Percentiles rank a stretch among this genome's conserved stretches.
Conservation (phyloP, 2,888 invertebrate genomes). For the Brassicogethes aeneus region DNA sequence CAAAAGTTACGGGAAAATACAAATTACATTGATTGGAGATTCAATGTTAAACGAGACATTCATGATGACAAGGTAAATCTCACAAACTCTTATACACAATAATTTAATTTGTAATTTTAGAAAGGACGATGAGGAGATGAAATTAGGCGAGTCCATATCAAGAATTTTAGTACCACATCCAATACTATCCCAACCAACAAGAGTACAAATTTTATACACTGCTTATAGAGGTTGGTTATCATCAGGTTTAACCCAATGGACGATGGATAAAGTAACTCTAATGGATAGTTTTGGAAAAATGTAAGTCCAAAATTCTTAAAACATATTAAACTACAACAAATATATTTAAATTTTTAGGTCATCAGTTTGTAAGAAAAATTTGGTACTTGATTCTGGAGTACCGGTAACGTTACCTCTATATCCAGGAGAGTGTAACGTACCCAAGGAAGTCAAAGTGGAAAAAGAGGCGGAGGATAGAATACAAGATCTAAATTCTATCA, state of each 20-base stretch:
- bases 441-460: conserved; percentile 38
- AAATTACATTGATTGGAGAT: conserved; percentile 71
- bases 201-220: conserved; percentile 70
- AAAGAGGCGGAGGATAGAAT: conserved; percentile 18
- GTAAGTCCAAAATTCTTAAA: conserved; percentile 47
- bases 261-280: conserved; percentile 72
- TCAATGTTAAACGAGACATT: conserved; percentile 81
- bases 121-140: conserved; percentile 69
- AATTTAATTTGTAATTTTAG: conserved; percentile 38
- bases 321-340: too few species aligned
- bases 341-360: conserved; percentile 57
- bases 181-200: conserved; percentile 63
- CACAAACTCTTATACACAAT: not conserved
- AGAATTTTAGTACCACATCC: conserved; percentile 86
- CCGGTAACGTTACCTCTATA: conserved; percentile 65
- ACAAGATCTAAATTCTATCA: conserved; percentile 4
- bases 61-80: conserved; percentile 69
- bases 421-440: conserved; percentile 68
- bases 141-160: conserved; percentile 63
- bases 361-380: conserved; percentile 69
- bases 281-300: conserved; percentile 78
- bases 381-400: conserved; percentile 64
- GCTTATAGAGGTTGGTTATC: conserved; percentile 88
- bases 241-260: conserved; percentile 71
- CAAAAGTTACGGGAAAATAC: conserved; percentile 70